Base-by-base conservation (phyloP, 2,113 vertebrate genomes). In the Setophaga kirtlandii region DNA sequence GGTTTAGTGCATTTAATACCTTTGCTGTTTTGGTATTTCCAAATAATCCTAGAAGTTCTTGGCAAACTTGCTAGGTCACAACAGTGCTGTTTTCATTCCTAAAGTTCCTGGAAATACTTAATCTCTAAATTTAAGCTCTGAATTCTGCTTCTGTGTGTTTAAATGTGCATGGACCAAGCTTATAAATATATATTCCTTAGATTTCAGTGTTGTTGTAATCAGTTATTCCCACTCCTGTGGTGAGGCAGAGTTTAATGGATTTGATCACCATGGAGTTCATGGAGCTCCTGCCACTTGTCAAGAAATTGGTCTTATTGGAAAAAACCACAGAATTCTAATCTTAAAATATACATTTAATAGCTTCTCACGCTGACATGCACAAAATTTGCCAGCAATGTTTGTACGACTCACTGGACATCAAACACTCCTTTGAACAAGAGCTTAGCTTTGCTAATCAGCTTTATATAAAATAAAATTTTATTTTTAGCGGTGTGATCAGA, bases 371-470 rank as follows among this genome's bases (percentile, higher is more conserved):
- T 79, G 15, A 25, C 6, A 18, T 73, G 17, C 44, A 20, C 6
- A 4, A 9, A 52, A 39, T 35, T 47, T 77, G 68, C 39, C 59
- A 46, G 68, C 27, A 14, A 9, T 23, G 16, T 80, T 80, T 69
- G 33, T 56, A 50, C 2, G 1, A 78, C 78, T 84, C 74, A 3
- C 1, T 93, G 89, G 55, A 60, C 82, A 65, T 93, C 69, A 89
- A 69, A 77, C 47, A 6, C 33, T 75, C 44, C 17, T 71, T 56
- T 28, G 74, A 42, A 30, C 60, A 49, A 78, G 56, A 65, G 55
- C 64, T 90, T 78, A 58, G 65, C 55, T 92, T 79, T 58, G 39
- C 52, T 88, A 75, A 95, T 88, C 65, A 82, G 83, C 70, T 94
- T 90, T 44, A 39, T 33, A 44, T 20, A 33, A 70, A 76, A 65